phyloP scores from a whole-genome alignment of 2,797 vertebrate species.

The Crocidura indochinensis region DNA sequence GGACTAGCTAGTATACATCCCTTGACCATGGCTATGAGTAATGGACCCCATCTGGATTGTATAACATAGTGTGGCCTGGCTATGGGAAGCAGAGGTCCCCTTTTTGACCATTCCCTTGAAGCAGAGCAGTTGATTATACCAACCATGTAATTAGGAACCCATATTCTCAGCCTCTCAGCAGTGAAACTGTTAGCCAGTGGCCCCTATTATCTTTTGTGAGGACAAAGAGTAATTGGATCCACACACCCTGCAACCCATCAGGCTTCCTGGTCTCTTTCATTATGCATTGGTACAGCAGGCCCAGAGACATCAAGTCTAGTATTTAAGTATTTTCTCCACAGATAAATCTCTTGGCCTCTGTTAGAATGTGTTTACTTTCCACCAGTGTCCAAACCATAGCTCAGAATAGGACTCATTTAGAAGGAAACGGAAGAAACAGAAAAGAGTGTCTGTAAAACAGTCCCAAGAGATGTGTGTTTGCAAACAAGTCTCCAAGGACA shows the following conservation, averaged over 20 bases:
- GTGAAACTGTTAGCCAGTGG: too few species aligned
- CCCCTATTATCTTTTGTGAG: not conserved
- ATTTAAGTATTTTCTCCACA: not conserved
- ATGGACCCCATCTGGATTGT: not conserved
- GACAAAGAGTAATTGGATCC: not conserved
- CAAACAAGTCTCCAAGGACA: constrained; percentile 40
- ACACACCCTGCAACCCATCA: not conserved
- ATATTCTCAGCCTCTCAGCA: too few species aligned
- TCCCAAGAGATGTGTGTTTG: not conserved
- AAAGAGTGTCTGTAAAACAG: not conserved
- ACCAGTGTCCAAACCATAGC: constrained; percentile 5
- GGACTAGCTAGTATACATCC: not conserved
- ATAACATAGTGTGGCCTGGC: not conserved
- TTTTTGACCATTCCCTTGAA: not conserved
- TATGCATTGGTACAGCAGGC: not conserved
- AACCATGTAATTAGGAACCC: not conserved
- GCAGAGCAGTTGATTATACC: not conserved
- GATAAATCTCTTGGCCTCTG: constrained; percentile 8
- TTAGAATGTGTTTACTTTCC: constrained; percentile 7
- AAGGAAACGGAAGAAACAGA: constrained; percentile 6
- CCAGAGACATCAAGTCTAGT: not conserved
- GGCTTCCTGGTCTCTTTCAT: constrained; percentile 19
- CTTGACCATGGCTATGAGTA: too few species aligned
- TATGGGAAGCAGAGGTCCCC: too few species aligned
- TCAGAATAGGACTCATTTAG: not conserved